Base-by-base conservation (phyloP, 2,797 vertebrate genomes). In the Channallabes apus region DNA sequence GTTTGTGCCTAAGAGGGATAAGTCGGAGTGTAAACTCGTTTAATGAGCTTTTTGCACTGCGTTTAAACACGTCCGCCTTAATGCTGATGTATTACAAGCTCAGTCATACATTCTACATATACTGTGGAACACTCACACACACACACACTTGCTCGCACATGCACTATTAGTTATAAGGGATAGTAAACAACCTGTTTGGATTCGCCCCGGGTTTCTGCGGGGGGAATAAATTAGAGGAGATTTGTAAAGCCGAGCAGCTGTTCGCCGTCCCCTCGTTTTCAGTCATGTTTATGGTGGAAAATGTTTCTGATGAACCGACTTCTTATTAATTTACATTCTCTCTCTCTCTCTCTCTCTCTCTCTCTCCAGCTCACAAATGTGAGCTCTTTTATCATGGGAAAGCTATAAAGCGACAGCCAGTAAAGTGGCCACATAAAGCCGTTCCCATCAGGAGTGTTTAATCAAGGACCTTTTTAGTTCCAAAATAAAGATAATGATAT, bases 221-320 rank as follows among this genome's bases (percentile, higher is more conserved):
- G 82, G 82, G 90, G 86, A 90, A 92, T 91, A 91, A 91, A 92
- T 90, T 87, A 88, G 89, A 88, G 86, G 85, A 89, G 88, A 87
- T 90, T 92, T 86, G 86, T 94, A 91, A 94, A 92, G 88, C 90
- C 91, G 88, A 91, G 91, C 90, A 93, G 92, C 91, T 93, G 91
- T 90, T 93, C 2, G 92, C 85, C 86, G 91, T 92, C 90, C 92
- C 91, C 90, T 90, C 92, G 91, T 92, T 88, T 89, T 89, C 91
- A 93, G 92, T 92, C 84, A 87, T 89, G 89, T 90, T 89, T 89
- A 87, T 82, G 88, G 90, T 93, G 93, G 93, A 92, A 93, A 93
- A 91, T 89, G 88, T 91, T 88, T 87, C 88, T 89, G 90, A 91
- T 88, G 89, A 89, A 89, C 88, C 64, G 88, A 86, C 86, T 65